Base-by-base conservation (phyloP, 2,888 invertebrate genomes). In the Drosophila fulvimacula region DNA sequence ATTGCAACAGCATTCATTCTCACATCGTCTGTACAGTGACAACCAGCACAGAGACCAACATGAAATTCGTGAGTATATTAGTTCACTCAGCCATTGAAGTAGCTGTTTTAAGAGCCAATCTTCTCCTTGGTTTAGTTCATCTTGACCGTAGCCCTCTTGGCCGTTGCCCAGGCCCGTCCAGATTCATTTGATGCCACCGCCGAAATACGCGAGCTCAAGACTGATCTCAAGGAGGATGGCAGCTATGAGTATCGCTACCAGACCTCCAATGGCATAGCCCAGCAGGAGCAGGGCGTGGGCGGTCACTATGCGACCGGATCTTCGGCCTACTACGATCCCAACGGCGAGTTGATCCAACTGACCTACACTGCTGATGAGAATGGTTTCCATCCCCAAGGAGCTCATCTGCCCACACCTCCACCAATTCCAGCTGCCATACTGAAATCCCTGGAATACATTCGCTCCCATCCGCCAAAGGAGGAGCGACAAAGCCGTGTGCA, bases 261-360 rank as follows among this genome's bases (percentile, higher is more conserved):
- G 79, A 95, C 95, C 74, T 92, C 93, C 17, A 95, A 95, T 83
- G 95, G 95, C 21, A 95, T 95, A 85, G 65, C 89, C 0, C 94
- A 91, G 6, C 93, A 94, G 76, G 95, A 95, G 82, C 75, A 85
- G 19, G 95, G 95, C 69, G 91, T 82, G 17, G 91, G 95, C 75
- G 93, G 93, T 88, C 93, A 94, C 82, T 85, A 90, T 49, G 94
- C 93, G 17, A 92, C 93, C 61, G 95, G 95, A 27, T 90, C 92
- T 5, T 93, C 92, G 87, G 84, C 92, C n/a, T 94, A 94, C 93
- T 93, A 93, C 63, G 92, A 93, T 49, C 94, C 94, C 21, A 94
- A 93, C 24, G 95, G 95, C 30, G 73, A 89, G 38, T 74, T 80
- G 0, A 87, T 93, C 79, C 73, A 84, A 19, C 42, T 94, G 32